Base-by-base conservation (phyloP, 2,113 vertebrate species). In the Ceuthmochares aereus region DNA sequence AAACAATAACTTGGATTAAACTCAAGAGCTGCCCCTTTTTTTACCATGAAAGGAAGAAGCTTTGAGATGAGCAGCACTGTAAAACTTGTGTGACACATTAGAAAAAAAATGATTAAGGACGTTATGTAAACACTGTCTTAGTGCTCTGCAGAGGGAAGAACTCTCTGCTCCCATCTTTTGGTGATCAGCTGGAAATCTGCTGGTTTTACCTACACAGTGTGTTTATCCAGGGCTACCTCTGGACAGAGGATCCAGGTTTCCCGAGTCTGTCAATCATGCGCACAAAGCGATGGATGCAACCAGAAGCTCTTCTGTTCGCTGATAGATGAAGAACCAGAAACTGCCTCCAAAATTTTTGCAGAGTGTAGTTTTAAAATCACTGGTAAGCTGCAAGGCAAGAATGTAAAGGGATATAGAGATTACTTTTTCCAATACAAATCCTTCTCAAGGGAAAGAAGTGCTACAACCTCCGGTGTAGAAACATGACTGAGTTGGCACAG, bases 1-100 rank as follows among this genome's bases (percentile, higher is more conserved):
- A 69, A 94, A 92, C 89, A 95, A 89, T 91, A 75, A 87, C 77
- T 87, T 96, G 96, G 95, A 87, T 14, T 37, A 55, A 16, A 82
- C 19, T 84, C 95, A 92, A 83, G 66, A 87, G 74, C 54, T 59
- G 12, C 77, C 89, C 74, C 70, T 89, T 83, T 91, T 91, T 77
- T 96, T 94, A 95, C 96, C 94, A 12, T 96, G 91, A 96, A 96
- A 96, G 95, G 96, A 97, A 96, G 94, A 93, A 89, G 66, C 25
- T 93, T 89, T 1, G 29, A 76, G 84, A 91, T 4, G 10, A 94
- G 69, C 40, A 93, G 84, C 36, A 37, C 73, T 95, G 78, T 83
- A 82, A 90, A 95, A 87, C 64, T 92, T 86, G 40, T 67, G 67
- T 96, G 95, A 95, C 95, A 96, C 78, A 91, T 93, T 76, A 51